Evolutionary conservation across 2,888 invertebrate species (phyloP).

Genomic region (Nomada fabriciana): DNA sequence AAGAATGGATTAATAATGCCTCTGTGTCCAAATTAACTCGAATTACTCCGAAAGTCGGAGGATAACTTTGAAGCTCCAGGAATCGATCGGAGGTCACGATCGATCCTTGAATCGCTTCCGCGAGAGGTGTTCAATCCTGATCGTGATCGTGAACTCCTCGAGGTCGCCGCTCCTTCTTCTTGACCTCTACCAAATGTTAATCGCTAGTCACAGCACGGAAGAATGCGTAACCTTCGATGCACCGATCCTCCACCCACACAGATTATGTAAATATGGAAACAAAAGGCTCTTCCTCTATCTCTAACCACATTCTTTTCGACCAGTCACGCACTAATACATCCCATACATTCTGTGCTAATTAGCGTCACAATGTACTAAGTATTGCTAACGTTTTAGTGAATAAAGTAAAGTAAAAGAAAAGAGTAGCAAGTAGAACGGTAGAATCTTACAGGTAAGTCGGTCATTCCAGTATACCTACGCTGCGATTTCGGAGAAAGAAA

Average conservation of each 20-base stretch:
- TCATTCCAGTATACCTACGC: too few relatives aligned
- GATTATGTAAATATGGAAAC: conserved; percentile 22
- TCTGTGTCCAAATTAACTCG: background rate
- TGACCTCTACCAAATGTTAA: conserved; percentile 25
- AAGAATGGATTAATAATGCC: background rate
- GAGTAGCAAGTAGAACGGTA: background rate
- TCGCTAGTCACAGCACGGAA: conserved; percentile 16
- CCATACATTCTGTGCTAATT: conserved; percentile 20
- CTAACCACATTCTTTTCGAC: conserved; percentile 4
- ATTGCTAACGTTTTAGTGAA: too few relatives aligned
- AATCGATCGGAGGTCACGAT: conserved; percentile 39
- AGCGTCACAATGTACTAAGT: background rate
- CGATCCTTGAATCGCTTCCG: conserved; percentile 51
- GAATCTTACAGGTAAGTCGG: conserved; percentile 19
- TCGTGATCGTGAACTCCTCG: conserved; percentile 56
- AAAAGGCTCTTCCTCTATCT: background rate
- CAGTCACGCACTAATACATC: conserved; percentile 28
- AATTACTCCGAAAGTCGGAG: background rate
- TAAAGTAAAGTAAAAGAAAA: background rate
- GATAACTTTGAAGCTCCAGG: conserved; percentile 5
- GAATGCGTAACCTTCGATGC: conserved; percentile 23
- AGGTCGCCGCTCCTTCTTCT: conserved; percentile 31
- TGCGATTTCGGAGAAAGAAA: background rate
- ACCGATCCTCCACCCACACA: background rate
- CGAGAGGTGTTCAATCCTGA: conserved; percentile 21